Evolutionary conservation across 2,113 vertebrate genomes (phyloP).

Genomic region (Heterochromis multidens): DNA sequence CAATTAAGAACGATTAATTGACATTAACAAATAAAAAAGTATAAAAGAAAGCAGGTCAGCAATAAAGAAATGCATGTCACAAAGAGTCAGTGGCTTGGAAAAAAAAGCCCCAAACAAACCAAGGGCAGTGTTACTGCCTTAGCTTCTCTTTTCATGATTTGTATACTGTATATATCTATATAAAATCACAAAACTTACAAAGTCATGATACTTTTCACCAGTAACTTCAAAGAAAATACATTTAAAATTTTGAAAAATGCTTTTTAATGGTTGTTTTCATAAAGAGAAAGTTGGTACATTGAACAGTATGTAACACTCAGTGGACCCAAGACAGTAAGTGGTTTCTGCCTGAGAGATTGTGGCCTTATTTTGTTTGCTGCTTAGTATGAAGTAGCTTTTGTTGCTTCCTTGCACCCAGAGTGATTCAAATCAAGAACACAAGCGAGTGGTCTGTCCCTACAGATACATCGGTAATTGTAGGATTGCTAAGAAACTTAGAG

Average conservation of each 20-base stretch:
- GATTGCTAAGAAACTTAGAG: background rate
- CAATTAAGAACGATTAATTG: background rate
- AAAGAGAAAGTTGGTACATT: background rate
- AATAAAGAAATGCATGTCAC: background rate
- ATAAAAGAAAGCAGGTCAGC: background rate
- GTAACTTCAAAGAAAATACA: background rate
- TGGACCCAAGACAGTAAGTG: conserved; percentile 8
- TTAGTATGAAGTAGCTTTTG: background rate
- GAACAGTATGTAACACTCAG: background rate
- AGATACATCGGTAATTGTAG: background rate
- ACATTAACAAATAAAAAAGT: background rate
- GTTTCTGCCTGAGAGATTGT: background rate
- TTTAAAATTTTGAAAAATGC: background rate
- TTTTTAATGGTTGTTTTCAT: background rate
- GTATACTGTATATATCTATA: background rate
- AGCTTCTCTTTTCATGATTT: background rate
- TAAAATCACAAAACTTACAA: background rate
- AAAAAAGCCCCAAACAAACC: background rate
- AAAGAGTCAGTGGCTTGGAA: conserved; percentile 4
- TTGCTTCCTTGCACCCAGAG: background rate
- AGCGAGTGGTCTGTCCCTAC: conserved; percentile 29
- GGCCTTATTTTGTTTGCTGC: background rate
- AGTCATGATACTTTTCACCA: background rate
- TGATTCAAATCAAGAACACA: background rate
- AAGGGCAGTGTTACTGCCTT: background rate